Evolutionary conservation across 1,140 invertebrate species (phyloP), one percentile per base, ranked within the genome.

Genomic region (Whitmania pigra): DNA sequence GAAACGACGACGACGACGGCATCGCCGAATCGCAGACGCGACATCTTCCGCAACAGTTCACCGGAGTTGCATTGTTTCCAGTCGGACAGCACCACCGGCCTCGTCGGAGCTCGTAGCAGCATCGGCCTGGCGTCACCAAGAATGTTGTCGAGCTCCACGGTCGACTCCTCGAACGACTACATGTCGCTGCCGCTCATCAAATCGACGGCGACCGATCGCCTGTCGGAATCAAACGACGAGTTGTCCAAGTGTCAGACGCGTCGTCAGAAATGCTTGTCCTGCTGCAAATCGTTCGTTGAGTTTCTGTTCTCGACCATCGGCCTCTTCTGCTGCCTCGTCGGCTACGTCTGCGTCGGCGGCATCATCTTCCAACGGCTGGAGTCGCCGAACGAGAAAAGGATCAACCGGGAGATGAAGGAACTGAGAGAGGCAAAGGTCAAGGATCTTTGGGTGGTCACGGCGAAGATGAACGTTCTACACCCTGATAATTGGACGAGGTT

Each of bases 241-340:
- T 11, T 17, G 43, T 17, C 43, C 9, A 49, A 49, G 43, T 49
- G 31, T 31, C 72, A 27, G 25, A 72, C 27, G 20, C 25, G 73
- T 15, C 49, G 67, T 17, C 36, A 74, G 36, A 67, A 72, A 57
- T 74, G 67, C 25, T 25, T 43, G 7, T 20, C 29, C 2, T 75
- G 87, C 80, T 86, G 88, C 75, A 86, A 92, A 22, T 84, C 88
- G 68, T 89, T 94, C 77, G 86, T 91, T 43, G 91, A 92, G 9
- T 94, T 94, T 83, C 86, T 94, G 82, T 95, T 94, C 83, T 93
- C 90, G 80, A 93, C 94, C 82, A 88, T 95, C 17, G 92, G 92
- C 60, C 90, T 95, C 74, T 90, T 92, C 74, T 88, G 88, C 69
- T 84, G 94, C 20, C 89, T 96, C 60, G 88, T 96, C 69, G 90